Conservation (phyloP, 1,140 invertebrate species). For the Uloborus diversus region DNA sequence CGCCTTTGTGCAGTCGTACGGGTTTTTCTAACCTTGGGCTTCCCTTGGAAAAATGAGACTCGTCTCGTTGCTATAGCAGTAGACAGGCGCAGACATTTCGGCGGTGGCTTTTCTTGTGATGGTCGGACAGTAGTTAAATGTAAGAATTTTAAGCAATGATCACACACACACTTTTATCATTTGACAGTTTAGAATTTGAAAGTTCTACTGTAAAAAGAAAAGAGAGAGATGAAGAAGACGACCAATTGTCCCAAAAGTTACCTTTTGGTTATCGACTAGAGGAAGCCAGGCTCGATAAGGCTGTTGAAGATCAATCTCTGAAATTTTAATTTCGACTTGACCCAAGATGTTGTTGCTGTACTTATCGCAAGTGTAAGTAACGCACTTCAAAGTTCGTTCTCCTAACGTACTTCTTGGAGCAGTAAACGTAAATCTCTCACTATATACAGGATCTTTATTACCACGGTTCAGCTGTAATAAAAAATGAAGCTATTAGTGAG, state of each 20-base stretch:
- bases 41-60: no score
- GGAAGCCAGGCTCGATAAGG: slow-evolving; percentile 4
- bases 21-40: no score
- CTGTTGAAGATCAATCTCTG: slow-evolving; percentile 69
- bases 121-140: no score
- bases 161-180: no score
- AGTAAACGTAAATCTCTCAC: slow-evolving; percentile 78
- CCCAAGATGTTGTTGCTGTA: slow-evolving; percentile 73
- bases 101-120: no score
- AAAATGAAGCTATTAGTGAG: background rate
- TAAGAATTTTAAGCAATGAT: no score
- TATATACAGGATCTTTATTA: slow-evolving; percentile 75
- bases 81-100: no score
- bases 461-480: slow-evolving; percentile 70
- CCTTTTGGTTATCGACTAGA: slow-evolving; percentile 12
- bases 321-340: slow-evolving; percentile 72
- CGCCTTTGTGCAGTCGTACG: no score
- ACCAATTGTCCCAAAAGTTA: background rate
- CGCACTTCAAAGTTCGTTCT: slow-evolving; percentile 70
- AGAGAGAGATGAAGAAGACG: background rate
- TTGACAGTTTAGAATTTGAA: no score
- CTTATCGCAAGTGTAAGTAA: slow-evolving; percentile 73
- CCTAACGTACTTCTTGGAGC: slow-evolving; percentile 70
- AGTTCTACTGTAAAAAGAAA: background rate
- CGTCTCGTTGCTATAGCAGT: no score